Evolutionary conservation across 2,797 vertebrate genomes (phyloP).

Genomic region (Spinus pinus): DNA sequence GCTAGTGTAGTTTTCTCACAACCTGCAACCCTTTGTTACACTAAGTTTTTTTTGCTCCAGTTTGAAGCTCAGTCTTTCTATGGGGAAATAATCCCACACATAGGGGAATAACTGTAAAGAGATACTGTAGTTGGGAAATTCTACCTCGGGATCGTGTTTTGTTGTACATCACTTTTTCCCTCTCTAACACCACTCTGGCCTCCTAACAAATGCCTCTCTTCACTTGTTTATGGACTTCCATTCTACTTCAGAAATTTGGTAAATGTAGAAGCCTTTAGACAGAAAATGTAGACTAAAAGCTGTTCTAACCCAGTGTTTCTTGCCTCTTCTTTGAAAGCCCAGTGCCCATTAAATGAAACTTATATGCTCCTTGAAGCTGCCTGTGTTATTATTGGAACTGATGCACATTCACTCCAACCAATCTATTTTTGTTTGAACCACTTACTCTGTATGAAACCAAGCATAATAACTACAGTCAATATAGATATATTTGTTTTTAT

Average conservation of each 20-base stretch:
- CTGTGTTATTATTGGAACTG: conserved; percentile 69
- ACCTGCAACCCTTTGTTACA: neutral
- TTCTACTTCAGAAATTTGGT: conserved; percentile 56
- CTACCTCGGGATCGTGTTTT: neutral
- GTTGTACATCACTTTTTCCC: neutral
- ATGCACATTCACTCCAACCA: conserved; percentile 68
- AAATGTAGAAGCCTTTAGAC: conserved; percentile 59
- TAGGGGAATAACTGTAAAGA: neutral
- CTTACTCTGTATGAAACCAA: conserved; percentile 72
- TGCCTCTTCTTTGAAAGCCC: conserved; percentile 43
- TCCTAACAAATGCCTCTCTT: neutral
- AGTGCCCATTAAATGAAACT: conserved; percentile 64
- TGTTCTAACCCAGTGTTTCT: conserved; percentile 24
- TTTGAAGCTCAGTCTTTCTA: neutral
- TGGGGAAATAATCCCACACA: neutral
- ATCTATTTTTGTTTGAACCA: conserved; percentile 79
- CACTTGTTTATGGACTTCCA: conserved; percentile 14
- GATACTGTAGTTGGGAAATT: neutral
- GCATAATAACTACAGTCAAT: conserved; percentile 71
- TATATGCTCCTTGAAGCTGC: conserved; percentile 37
- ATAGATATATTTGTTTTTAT: conserved; percentile 76
- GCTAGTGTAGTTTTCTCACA: neutral
- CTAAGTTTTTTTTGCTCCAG: neutral
- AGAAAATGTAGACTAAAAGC: conserved; percentile 65
- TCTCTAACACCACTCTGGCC: neutral